Evolutionary conservation across 2,797 vertebrate species (phyloP).

Genomic region (Buceros bicornis): DNA sequence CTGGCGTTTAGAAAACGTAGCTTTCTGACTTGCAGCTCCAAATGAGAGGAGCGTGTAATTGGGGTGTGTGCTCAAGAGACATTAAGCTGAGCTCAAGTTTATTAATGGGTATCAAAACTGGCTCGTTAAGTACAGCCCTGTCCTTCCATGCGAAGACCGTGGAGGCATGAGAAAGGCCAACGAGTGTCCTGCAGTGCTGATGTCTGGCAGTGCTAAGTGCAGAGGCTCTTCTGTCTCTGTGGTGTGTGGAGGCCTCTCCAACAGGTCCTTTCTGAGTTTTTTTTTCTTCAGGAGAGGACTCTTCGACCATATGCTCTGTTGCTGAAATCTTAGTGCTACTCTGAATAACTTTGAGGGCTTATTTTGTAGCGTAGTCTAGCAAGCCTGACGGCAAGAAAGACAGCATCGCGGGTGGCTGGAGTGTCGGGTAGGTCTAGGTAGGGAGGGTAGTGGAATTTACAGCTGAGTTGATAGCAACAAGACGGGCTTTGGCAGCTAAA

Average conservation of each 20-base stretch:
- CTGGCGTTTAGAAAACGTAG: neutral
- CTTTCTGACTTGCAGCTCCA: neutral
- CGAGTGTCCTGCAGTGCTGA: neutral
- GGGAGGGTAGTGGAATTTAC: neutral
- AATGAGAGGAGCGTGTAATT: neutral
- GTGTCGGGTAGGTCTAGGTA: rapidly evolving
- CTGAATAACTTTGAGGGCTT: neutral
- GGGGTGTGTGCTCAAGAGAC: neutral
- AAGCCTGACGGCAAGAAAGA: neutral
- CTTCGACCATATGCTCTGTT: neutral
- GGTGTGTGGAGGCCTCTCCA: neutral
- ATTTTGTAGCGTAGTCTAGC: neutral
- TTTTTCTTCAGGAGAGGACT: neutral
- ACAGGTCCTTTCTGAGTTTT: neutral
- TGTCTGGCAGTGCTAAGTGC: neutral
- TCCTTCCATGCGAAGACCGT: neutral
- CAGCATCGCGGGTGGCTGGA: neutral
- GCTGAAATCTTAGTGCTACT: neutral
- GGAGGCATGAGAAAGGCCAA: neutral
- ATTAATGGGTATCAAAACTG: neutral
- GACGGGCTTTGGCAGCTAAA: neutral
- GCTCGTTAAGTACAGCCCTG: neutral
- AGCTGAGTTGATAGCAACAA: neutral
- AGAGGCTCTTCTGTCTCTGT: neutral
- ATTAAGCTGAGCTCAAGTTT: neutral